Conservation (phyloP, 2,113 vertebrate genomes). For the Ciconia maguari region DNA sequence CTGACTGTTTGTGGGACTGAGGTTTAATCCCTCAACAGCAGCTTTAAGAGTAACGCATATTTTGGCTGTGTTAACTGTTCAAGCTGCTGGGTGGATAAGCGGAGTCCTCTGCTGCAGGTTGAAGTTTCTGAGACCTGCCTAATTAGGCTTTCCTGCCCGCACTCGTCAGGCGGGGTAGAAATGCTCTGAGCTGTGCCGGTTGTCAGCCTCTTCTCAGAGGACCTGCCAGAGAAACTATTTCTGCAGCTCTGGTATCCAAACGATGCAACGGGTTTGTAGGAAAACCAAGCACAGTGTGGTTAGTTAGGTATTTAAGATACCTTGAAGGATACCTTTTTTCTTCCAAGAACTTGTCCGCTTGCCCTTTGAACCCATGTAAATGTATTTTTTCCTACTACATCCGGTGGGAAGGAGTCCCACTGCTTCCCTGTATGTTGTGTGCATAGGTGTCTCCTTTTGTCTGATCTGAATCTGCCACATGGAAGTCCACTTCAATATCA, state of each 20-base stretch:
- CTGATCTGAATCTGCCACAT: neutral
- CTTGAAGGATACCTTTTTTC: neutral
- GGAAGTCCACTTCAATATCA: neutral
- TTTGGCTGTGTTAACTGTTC: neutral
- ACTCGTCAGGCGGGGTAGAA: neutral
- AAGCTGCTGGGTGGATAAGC: neutral
- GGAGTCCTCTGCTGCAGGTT: neutral
- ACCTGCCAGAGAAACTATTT: neutral
- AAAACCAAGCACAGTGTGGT: neutral
- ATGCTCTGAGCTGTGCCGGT: neutral
- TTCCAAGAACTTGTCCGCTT: neutral
- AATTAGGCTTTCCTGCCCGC: neutral
- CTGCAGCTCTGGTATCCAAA: neutral
- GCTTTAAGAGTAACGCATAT: neutral
- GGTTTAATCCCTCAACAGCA: neutral
- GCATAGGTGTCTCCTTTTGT: neutral
- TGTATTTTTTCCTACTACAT: neutral
- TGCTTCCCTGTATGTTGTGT: neutral
- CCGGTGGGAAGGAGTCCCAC: neutral
- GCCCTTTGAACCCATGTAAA: neutral
- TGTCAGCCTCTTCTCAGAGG: neutral
- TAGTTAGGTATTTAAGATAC: neutral
- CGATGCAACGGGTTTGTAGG: neutral
- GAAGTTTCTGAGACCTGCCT: neutral
- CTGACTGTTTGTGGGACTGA: neutral